Conservation (phyloP, 2,888 invertebrate species). For the Isotomurus palustris region DNA sequence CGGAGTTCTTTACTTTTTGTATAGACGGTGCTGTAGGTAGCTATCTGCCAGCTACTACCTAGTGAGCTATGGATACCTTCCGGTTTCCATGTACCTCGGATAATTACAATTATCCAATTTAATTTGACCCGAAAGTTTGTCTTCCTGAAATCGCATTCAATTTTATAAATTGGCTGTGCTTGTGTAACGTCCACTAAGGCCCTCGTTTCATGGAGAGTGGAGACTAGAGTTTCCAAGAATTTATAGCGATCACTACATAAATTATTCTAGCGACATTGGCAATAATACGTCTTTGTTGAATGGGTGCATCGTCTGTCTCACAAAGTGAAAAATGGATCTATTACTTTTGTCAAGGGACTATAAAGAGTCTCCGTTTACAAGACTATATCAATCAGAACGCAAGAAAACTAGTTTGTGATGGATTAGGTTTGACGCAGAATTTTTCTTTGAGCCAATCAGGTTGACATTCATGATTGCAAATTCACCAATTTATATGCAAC, state of each 20-base stretch:
- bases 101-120: too few species aligned
- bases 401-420: not conserved
- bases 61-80: too few species aligned
- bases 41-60: too few species aligned
- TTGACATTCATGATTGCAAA: not conserved
- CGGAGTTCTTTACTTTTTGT: too few species aligned
- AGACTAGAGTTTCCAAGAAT: not conserved
- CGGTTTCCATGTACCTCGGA: too few species aligned
- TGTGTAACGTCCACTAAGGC: too few species aligned
- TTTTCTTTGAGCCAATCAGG: not conserved
- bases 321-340: slow-evolving; percentile 1
- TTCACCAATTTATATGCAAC: not conserved
- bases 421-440: not conserved
- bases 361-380: not conserved
- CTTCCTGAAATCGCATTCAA: too few species aligned
- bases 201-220: too few species aligned
- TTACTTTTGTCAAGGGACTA: not conserved
- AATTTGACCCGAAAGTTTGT: too few species aligned
- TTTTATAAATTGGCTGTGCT: too few species aligned
- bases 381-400: not conserved
- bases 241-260: not conserved
- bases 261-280: not conserved
- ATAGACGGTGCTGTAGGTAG: too few species aligned
- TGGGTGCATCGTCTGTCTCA: not conserved
- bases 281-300: not conserved